Conservation (phyloP, 2,113 vertebrate genomes). For the Phalacrocorax carbo region DNA sequence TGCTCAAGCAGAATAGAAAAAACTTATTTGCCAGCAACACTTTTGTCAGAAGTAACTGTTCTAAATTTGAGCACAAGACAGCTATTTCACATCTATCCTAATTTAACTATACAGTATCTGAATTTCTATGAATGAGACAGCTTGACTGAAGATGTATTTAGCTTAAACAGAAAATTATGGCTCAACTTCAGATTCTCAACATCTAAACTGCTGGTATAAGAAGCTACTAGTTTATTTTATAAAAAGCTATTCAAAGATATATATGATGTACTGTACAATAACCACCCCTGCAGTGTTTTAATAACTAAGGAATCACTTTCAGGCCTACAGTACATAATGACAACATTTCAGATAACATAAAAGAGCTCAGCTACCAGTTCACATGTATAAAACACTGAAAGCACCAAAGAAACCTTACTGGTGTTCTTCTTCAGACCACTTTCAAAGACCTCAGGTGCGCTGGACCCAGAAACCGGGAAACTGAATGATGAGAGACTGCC, state of each 20-base stretch:
- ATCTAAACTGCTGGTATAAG: not conserved
- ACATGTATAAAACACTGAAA: not conserved
- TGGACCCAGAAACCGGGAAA: constrained; percentile 69
- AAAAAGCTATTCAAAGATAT: not conserved
- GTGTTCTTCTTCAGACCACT: constrained; percentile 71
- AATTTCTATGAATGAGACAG: not conserved
- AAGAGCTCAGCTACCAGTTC: not conserved
- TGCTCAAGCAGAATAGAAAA: not conserved
- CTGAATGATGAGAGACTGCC: constrained; percentile 74
- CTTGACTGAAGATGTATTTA: not conserved
- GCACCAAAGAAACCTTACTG: constrained; percentile 72
- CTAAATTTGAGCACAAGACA: constrained; percentile 29
- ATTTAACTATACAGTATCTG: not conserved
- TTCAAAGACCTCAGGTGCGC: constrained; percentile 73
- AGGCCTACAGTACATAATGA: not conserved
- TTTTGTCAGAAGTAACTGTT: not conserved
- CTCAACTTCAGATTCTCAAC: not conserved
- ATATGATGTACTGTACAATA: not conserved
- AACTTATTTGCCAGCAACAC: not conserved
- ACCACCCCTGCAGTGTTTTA: rapidly evolving
- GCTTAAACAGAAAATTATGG: not conserved
- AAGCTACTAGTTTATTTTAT: not conserved
- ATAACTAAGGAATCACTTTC: not conserved
- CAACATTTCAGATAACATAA: not conserved
- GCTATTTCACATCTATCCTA: not conserved